Percentiles rank a stretch among this genome's conserved stretches.
phyloP scores from a whole-genome alignment of 2,797 vertebrate genomes.

The Triplophysa bombifrons region DNA sequence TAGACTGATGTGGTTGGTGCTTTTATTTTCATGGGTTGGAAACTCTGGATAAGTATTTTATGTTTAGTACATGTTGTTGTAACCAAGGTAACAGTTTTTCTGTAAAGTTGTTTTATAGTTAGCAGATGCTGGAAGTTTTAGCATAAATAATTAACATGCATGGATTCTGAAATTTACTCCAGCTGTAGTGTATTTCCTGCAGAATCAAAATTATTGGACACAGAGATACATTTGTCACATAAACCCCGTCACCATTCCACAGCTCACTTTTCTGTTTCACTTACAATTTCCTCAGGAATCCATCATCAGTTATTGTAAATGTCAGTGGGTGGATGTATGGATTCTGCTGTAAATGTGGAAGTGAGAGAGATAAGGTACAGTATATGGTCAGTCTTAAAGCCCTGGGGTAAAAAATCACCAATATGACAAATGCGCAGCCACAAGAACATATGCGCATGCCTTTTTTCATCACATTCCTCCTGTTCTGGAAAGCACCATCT shows the following conservation, averaged over 20 bases:
- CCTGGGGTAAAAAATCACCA: background rate
- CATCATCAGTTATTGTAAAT: background rate
- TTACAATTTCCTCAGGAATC: background rate
- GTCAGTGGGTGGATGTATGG: background rate
- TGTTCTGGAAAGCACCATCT: slow-evolving; percentile 20
- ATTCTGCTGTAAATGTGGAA: background rate
- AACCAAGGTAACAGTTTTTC: slow-evolving; percentile 24
- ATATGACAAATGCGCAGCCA: background rate
- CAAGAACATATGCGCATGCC: background rate
- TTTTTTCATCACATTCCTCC: slow-evolving; percentile 13
- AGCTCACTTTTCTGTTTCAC: too few relatives aligned
- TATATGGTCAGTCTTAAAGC: background rate
- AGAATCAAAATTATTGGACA: too few relatives aligned
- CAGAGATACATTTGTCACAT: too few relatives aligned
- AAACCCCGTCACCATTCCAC: too few relatives aligned
- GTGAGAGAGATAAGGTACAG: background rate
- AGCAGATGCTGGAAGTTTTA: slow-evolving; percentile 36
- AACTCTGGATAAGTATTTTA: slow-evolving; percentile 22
- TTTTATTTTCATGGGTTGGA: slow-evolving; percentile 14
- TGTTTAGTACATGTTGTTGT: slow-evolving; percentile 14
- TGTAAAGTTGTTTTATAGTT: slow-evolving; percentile 40
- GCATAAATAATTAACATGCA: slow-evolving; percentile 27
- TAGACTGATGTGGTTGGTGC: slow-evolving; percentile 25
- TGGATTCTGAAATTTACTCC: background rate
- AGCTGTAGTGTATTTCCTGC: too few relatives aligned